Conservation (phyloP, 2,113 vertebrate species). For the Thamnophis sirtalis region DNA sequence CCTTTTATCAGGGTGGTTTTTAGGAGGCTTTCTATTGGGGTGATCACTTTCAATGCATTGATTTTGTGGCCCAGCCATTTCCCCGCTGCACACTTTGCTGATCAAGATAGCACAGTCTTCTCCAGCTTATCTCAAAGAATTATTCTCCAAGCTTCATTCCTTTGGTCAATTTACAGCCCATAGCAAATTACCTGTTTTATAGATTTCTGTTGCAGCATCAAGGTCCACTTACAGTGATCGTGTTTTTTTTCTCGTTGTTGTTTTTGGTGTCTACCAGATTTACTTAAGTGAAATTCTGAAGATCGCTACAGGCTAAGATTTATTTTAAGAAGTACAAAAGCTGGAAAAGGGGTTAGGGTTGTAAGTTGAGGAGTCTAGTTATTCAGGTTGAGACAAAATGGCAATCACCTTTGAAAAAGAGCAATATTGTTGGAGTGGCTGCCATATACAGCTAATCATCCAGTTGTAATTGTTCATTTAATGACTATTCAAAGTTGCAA, state of each 20-base stretch:
- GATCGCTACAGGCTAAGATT: neutral
- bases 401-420: neutral
- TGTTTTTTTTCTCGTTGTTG: neutral
- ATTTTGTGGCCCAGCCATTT: neutral
- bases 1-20: neutral
- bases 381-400: neutral
- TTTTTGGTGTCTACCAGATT: neutral
- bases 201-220: constrained; percentile 19
- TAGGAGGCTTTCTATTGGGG: neutral
- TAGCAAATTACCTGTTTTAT: constrained; percentile 12
- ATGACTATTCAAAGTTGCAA: neutral
- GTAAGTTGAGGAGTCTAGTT: neutral
- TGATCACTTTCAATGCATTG: constrained; percentile 2
- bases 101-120: neutral
- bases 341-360: neutral
- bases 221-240: neutral
- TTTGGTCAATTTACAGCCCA: neutral
- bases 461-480: neutral
- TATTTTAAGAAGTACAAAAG: neutral
- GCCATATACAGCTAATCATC: neutral
- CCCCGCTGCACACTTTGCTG: neutral
- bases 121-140: constrained; percentile 5
- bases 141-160: constrained; percentile 1
- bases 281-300: neutral
- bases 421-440: neutral